Base-by-base conservation (phyloP, 2,888 invertebrate species). In the Cantharis rustica region DNA sequence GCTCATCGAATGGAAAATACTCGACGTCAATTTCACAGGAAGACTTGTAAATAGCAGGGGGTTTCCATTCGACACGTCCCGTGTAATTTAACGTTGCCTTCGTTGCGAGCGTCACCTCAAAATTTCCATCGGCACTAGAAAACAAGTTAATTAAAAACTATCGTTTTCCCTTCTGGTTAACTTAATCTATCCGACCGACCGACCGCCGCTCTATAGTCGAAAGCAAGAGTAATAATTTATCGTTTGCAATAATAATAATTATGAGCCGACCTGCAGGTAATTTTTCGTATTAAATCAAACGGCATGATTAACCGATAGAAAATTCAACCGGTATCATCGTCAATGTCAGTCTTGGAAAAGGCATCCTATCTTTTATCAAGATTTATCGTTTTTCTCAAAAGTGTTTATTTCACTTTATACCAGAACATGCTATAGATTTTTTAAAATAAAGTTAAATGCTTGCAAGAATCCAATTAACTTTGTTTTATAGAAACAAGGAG, bases 21-120 rank as follows among this genome's bases (percentile, higher is more conserved):
- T 95, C 95, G 79, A 95, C 95, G 89, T 95, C 94, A 85, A 95
- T 95, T 89, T 95, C 94, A 87, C 95, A 95, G 85, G 95, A 95
- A 88, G 95, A 96, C 90, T 96, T 95, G 90, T 96, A 96, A 86
- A 97, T 96, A 83, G 96, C 96, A 61, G 97, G 97, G 75, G 97
- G 97, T 85, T 95, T 95, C 96, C 96, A 96, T 84, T 95, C 94
- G 73, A 96, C 95, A 83, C 93, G 91, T 75, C 96, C 96, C 71
- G 94, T 94, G 87, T 92, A 93, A 88, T 94, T 94, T 69, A 95
- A 90, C 77, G 94, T 95, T 78, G 95, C 95, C 87, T 95, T 95
- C 75, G 95, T 95, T 80, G 95, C 94, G 83, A 95, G 89, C 73
- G 95, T 95, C 86, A 95, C 95, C 89, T 95, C 95, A 86, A 95